Conservation (phyloP, 2,888 invertebrate genomes). For the Platycheirus albimanus region DNA sequence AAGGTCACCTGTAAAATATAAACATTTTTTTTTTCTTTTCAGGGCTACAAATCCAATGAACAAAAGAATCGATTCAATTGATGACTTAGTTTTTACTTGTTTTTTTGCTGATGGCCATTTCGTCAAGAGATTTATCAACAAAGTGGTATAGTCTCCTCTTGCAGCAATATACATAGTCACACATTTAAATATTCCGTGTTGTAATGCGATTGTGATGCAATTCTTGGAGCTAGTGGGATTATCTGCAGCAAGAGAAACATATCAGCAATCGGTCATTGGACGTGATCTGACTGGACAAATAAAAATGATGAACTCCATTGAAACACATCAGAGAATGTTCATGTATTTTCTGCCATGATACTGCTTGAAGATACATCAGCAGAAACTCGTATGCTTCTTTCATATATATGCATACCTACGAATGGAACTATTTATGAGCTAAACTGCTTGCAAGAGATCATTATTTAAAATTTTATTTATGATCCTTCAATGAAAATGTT, state of each 20-base stretch:
- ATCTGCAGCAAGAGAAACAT: conserved; percentile 68
- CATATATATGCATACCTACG: too few relatives aligned
- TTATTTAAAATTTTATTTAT: conserved; percentile 57
- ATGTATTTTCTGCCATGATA: conserved; percentile 11
- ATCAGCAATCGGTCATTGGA: conserved; percentile 61
- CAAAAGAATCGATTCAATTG: conserved; percentile 45
- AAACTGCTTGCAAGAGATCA: conserved; percentile 48
- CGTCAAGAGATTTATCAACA: conserved; percentile 57
- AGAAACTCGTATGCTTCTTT: too few relatives aligned
- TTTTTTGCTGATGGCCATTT: neutral
- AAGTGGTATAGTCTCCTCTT: too few relatives aligned
- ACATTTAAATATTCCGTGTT: conserved; percentile 48
- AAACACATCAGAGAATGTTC: conserved; percentile 51
- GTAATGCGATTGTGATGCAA: conserved; percentile 68
- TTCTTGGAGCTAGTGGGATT: conserved; percentile 66
- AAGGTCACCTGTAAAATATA: conserved; percentile 16
- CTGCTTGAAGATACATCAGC: too few relatives aligned
- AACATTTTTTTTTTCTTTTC: neutral
- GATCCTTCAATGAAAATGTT: conserved; percentile 22
- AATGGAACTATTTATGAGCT: conserved; percentile 57
- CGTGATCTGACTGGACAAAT: conserved; percentile 58
- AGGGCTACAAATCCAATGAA: conserved; percentile 30
- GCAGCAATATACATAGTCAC: conserved; percentile 3
- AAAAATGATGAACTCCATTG: conserved; percentile 55
- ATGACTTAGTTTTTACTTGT: conserved; percentile 47